phyloP scores from a whole-genome alignment of 2,797 vertebrate species.

The Acrossocheilus fasciatus region DNA sequence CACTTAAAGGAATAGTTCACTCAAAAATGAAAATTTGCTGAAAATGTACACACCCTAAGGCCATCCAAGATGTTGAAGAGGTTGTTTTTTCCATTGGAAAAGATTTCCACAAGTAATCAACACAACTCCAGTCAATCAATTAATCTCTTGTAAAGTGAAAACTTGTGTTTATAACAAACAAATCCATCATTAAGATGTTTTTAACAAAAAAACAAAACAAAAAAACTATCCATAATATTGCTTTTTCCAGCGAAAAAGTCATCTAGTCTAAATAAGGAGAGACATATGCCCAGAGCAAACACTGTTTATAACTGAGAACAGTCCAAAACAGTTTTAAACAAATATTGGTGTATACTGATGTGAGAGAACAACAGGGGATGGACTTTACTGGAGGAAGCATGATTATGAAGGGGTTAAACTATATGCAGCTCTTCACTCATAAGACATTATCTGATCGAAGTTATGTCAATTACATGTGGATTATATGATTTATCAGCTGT shows the following conservation, averaged over 20 bases:
- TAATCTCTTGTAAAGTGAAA: neutral
- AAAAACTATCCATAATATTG: neutral
- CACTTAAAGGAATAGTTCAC: neutral
- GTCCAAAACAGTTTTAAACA: neutral
- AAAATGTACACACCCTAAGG: neutral
- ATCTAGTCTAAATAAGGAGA: neutral
- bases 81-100: neutral
- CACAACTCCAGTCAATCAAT: neutral
- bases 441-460: neutral
- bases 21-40: neutral
- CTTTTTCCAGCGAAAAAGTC: neutral
- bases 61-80: neutral
- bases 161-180: neutral
- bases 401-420: neutral
- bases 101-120: neutral
- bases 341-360: neutral
- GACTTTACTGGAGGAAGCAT: neutral
- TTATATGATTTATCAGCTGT: neutral
- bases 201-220: neutral
- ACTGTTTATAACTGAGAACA: neutral
- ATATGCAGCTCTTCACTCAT: neutral
- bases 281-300: neutral
- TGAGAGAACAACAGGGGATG: neutral
- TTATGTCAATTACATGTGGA: neutral
- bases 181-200: neutral